Evolutionary conservation across 2,113 vertebrate genomes (phyloP), one percentile per base, ranked within the genome.

Genomic region (Xenotilapia caudafasciata): DNA sequence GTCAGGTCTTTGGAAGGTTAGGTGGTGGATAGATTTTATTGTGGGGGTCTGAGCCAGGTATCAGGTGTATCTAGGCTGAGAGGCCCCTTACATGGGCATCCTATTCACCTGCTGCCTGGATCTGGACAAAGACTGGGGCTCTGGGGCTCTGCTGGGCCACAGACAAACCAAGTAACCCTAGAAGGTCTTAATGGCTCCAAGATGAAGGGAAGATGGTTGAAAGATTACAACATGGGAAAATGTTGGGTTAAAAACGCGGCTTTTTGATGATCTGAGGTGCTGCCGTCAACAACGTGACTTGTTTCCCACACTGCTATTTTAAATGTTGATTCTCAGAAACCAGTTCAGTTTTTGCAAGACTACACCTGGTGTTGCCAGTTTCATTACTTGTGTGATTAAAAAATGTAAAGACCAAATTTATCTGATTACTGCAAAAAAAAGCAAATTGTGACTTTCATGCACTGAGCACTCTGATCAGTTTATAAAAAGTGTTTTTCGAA

Each of bases 11-110:
- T 85, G 60, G 60, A 85, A 79, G 81, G 40, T 31, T 65, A 75
- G 62, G 40, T 47, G 68, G 77, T 45, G 86, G 83, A 70, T 83
- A 87, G 62, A 79, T 83, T 85, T 83, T 75, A 73, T 60, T 86
- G 77, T 84, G 80, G 92, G 88, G 92, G 82, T 85, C 19, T 65
- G 83, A 90, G 87, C 53, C 91, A 90, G 81, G 88, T 94, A 94
- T 95, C 95, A 92, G 94, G 94, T 95, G 92, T 91, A 92, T 90
- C 87, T 91, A 83, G 86, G 62, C 88, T 92, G 85, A 91, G 93
- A 90, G 94, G 89, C 95, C 94, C 93, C 93, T 90, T 58, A 28
- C 83, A 87, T 89, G 90, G 93, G 88, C 92, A 91, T 92, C 85
- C 92, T 86, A 93, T 95, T 94, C 92, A 93, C 90, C 90, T 92